Conservation (phyloP, 2,888 invertebrate species). For the Anodontia alba region DNA sequence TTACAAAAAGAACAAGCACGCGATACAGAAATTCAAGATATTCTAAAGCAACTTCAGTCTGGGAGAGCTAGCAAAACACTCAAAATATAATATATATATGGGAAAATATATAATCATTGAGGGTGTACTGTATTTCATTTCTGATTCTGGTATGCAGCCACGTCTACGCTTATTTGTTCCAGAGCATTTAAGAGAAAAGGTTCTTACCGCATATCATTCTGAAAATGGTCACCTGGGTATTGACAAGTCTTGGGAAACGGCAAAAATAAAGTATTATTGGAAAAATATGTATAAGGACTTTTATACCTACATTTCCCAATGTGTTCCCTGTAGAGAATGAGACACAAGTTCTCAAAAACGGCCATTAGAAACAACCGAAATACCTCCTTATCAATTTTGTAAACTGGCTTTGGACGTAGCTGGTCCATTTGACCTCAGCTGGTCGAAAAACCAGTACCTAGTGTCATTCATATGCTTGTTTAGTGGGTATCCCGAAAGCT, state of each 20-base stretch:
- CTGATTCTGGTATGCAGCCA: neutral
- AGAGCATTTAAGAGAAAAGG: neutral
- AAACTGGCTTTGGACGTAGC: neutral
- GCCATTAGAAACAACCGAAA: neutral
- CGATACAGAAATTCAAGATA: neutral
- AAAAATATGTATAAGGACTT: neutral
- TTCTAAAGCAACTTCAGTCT: neutral
- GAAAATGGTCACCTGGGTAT: neutral
- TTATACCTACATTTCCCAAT: neutral
- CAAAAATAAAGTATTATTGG: slow-evolving; percentile 8
- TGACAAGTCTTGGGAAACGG: neutral
- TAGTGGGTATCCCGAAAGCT: neutral
- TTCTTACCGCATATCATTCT: neutral
- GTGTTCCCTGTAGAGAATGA: neutral
- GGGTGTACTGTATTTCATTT: neutral
- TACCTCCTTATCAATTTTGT: neutral
- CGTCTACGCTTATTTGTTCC: neutral
- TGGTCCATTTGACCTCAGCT: slow-evolving; percentile 2
- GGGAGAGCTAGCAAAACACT: neutral
- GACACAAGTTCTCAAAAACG: neutral
- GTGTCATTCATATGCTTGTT: neutral
- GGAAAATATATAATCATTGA: neutral
- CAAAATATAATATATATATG: neutral
- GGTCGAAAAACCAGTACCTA: slow-evolving; percentile 1
- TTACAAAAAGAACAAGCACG: neutral